phyloP scores from a whole-genome alignment of 2,888 invertebrate genomes.

The Dyspetes luteomarginatus region DNA sequence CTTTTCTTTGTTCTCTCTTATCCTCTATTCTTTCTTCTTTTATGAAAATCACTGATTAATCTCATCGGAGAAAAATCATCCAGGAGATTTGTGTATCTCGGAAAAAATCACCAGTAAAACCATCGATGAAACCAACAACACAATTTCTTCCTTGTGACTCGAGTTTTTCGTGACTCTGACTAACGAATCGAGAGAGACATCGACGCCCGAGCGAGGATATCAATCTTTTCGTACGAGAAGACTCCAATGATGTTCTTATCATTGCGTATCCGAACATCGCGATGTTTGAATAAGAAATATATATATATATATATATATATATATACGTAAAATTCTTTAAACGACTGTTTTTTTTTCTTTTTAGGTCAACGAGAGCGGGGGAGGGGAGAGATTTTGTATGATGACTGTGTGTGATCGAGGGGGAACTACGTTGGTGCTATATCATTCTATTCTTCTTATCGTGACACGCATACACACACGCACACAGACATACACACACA shows the following conservation, averaged over 20 bases:
- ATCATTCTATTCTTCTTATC: conserved; percentile 62
- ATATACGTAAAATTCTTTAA: neutral
- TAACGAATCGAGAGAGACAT: conserved; percentile 69
- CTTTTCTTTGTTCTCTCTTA: neutral
- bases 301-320: neutral
- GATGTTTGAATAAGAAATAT: conserved; percentile 2
- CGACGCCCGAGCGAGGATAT: conserved; percentile 67
- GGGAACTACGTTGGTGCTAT: conserved; percentile 45
- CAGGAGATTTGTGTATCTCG: conserved; percentile 34
- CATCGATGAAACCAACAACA: neutral
- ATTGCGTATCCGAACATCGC: conserved; percentile 1
- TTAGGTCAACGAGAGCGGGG: neutral
- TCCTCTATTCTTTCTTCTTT: neutral
- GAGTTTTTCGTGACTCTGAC: conserved; percentile 16
- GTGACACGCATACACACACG: conserved; percentile 40
- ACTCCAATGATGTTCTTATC: neutral
- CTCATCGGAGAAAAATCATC: conserved; percentile 6
- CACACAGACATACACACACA: conserved; percentile 17
- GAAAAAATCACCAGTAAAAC: neutral
- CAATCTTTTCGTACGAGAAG: neutral
- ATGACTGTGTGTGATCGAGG: conserved; percentile 46
- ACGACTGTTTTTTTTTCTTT: neutral
- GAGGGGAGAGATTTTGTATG: neutral
- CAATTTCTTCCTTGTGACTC: neutral
- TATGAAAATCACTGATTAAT: conserved; percentile 8